A percentile compares a stretch with the other conserved stretches of the same genome.
phyloP scores from a whole-genome alignment of 2,888 invertebrate species.

The Cynaeus angustus region DNA sequence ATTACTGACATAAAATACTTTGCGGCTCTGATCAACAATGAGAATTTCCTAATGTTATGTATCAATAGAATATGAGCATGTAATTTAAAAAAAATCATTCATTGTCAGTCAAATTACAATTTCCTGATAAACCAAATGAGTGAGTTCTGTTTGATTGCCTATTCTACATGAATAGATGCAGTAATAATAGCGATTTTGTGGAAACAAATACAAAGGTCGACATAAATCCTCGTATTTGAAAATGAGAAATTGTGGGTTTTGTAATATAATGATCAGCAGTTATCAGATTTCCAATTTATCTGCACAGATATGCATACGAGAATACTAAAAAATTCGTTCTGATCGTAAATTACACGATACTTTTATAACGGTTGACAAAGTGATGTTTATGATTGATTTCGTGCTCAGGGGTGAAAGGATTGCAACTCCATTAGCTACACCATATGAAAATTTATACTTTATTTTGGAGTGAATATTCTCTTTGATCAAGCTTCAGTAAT shows the following conservation, averaged over 20 bases:
- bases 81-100: too few species aligned
- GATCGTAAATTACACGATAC: conserved; percentile 49
- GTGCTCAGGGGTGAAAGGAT: conserved; percentile 35
- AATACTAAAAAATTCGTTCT: conserved; percentile 33
- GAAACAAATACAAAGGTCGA: conserved; percentile 26
- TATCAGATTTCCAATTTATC: conserved; percentile 50
- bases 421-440: conserved; percentile 30
- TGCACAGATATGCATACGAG: conserved; percentile 21
- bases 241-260: conserved; percentile 42
- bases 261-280: conserved; percentile 37
- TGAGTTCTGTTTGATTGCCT: conserved; percentile 3
- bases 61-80: too few species aligned
- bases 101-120: not conserved
- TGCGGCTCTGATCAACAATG: too few species aligned
- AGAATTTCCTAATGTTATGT: too few species aligned
- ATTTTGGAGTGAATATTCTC: not conserved
- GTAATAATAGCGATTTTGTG: conserved; percentile 27
- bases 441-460: conserved; percentile 30
- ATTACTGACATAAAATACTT: not conserved
- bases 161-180: conserved; percentile 30
- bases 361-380: conserved; percentile 51
- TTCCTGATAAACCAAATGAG: not conserved
- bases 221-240: conserved; percentile 38
- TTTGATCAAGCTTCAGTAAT: conserved; percentile 30
- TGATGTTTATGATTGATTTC: conserved; percentile 41